Conservation (phyloP, 1,140 invertebrate genomes). For the Halesus radiatus region DNA sequence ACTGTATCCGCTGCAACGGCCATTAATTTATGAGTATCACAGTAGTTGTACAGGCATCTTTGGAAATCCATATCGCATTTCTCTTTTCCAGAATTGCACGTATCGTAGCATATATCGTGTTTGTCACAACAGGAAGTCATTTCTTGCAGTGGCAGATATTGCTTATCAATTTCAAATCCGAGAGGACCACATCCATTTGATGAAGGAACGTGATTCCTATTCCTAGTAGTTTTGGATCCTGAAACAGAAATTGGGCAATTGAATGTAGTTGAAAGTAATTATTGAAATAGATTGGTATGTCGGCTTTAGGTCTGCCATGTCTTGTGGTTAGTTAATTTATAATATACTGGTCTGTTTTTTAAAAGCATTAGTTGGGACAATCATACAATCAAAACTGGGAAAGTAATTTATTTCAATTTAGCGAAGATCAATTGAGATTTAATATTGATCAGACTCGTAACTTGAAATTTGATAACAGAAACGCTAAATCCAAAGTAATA, state of each 20-base stretch:
- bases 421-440: too few species aligned
- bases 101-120: constrained; percentile 93
- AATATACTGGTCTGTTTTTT: too few species aligned
- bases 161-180: constrained; percentile 79
- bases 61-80: constrained; percentile 90
- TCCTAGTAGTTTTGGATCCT: constrained; percentile 78
- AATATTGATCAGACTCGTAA: too few species aligned
- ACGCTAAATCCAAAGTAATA: constrained; percentile 1
- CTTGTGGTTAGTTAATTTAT: too few species aligned
- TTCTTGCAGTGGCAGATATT: constrained; percentile 81
- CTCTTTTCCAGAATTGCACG: constrained; percentile 88
- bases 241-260: constrained; percentile 58
- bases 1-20: constrained; percentile 73
- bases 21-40: constrained; percentile 76
- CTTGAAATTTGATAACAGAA: too few species aligned
- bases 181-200: constrained; percentile 88
- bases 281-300: too few species aligned
- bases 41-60: constrained; percentile 86
- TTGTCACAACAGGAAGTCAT: constrained; percentile 88
- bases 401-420: too few species aligned
- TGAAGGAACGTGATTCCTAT: constrained; percentile 79
- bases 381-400: too few species aligned
- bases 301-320: too few species aligned
- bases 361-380: too few species aligned
- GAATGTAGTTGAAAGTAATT: background rate